phyloP scores from a whole-genome alignment of 2,888 invertebrate genomes.

The Lasius platythorax region DNA sequence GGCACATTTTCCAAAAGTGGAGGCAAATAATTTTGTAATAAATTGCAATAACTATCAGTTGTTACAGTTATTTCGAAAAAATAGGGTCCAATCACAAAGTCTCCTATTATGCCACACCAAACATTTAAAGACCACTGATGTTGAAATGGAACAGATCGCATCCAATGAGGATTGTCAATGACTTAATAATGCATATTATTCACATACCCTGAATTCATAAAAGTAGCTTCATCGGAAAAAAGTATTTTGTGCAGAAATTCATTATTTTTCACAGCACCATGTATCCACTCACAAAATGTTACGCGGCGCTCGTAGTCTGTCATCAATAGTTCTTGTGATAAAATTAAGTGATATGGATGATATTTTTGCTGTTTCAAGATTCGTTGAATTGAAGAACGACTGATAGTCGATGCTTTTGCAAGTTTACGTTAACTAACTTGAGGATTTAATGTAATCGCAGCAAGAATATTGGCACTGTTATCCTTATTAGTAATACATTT shows the following conservation, averaged over 20 bases:
- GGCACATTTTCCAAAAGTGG: too few relatives aligned
- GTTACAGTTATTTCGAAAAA: too few relatives aligned
- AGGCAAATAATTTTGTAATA: too few relatives aligned
- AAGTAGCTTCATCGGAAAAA: neutral
- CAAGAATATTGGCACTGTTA: neutral
- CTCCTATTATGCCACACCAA: too few relatives aligned
- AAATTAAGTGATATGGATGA: neutral
- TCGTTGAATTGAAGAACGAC: constrained; percentile 15
- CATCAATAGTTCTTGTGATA: neutral
- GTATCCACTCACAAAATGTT: neutral
- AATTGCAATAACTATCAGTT: too few relatives aligned
- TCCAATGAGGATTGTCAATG: too few relatives aligned
- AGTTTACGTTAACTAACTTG: neutral
- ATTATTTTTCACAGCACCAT: neutral
- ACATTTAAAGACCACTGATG: too few relatives aligned
- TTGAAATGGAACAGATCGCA: too few relatives aligned
- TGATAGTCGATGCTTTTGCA: neutral
- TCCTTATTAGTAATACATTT: neutral
- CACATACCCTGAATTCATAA: too few relatives aligned
- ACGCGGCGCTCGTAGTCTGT: neutral
- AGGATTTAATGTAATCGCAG: neutral
- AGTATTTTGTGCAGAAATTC: neutral
- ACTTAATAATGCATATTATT: too few relatives aligned
- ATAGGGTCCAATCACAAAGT: too few relatives aligned
- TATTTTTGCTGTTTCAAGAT: neutral